Evolutionary conservation across 1,140 invertebrate genomes (phyloP), one percentile per base, ranked within the genome.

Genomic region (Cyphomyrmex costatus): DNA sequence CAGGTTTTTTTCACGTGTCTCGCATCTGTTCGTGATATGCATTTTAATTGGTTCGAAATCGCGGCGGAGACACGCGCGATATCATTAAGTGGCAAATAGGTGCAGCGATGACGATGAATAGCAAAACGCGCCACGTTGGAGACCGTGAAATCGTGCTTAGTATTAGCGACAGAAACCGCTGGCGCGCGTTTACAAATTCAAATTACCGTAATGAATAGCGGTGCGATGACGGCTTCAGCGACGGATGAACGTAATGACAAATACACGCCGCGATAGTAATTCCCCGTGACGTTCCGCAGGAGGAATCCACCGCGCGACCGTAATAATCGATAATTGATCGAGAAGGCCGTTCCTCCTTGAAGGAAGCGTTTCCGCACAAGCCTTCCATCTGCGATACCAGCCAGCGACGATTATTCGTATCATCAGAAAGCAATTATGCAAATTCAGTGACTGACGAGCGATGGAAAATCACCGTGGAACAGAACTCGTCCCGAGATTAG

Each of bases 261-360:
- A 60, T 51, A 49, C 63, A 74, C 53, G 65, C 19, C 24, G 66
- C 24, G 66, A 73, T 16, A 36, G 68, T 60, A 83, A 73, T 83
- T 60, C 70, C n/a, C 24, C 36, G 36, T 46, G 68, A 83, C 53
- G 51, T 30, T 33, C 36, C 68, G 36, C 79, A 36, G 27, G 16
- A 58, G 78, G 66, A 82, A 71, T 82, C 51, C 78, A 58, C n/a
- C 36, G 49, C 66, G 61, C 46, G 49, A 14, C 63, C 51, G 65
- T 71, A 82, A 74, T 83, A 49, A 74, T 83, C 79, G 53, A 83
- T 83, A 83, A 83, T 73, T 60, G 79, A 60, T 60, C 79, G 36
- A 73, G 51, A 4, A 36, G 66, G 36, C 53, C 33, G 51, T 60
- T 21, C 27, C 27, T 33, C 21, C 33, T 27, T 24, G 74, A 33